These are phyloP conservation scores for Sinopyrophorus schimmeli DNA, from an alignment of 2,888 invertebrate genomes.

Conservation along the genomic window DNA sequence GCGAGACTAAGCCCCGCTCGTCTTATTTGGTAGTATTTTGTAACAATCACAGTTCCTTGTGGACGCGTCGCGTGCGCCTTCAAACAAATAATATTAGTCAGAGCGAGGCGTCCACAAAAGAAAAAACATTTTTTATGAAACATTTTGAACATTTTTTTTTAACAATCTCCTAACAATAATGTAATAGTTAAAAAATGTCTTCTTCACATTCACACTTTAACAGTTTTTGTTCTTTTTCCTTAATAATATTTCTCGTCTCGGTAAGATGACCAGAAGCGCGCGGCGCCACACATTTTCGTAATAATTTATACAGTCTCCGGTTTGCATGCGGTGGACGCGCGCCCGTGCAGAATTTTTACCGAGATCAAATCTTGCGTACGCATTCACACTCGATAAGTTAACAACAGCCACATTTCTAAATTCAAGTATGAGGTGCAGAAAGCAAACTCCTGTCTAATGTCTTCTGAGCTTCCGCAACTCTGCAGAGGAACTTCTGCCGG, in stretches of 20 bases:
- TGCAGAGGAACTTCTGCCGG: conserved; percentile 44
- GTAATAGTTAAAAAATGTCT: conserved; percentile 54
- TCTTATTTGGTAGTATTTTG: conserved; percentile 49
- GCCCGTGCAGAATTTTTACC: conserved; percentile 11
- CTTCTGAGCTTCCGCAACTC: conserved; percentile 37
- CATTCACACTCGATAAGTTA: conserved; percentile 45
- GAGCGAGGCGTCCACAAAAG: conserved; percentile 39
- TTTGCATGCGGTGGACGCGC: conserved; percentile 10
- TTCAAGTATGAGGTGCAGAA: conserved; percentile 36
- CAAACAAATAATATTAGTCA: conserved; percentile 39
- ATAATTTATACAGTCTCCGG: conserved; percentile 20
- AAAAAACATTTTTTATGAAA: conserved; percentile 38
- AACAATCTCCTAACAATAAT: conserved; percentile 58
- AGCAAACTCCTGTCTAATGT: conserved; percentile 26
- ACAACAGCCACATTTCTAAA: conserved; percentile 53
- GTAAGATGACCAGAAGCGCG: too few species aligned
- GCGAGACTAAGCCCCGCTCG: conserved; percentile 45
- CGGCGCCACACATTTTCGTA: conserved; percentile 15
- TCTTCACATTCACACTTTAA: conserved; percentile 46
- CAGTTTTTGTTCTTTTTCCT: conserved; percentile 29
- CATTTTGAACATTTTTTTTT: conserved; percentile 50
- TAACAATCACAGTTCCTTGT: conserved; percentile 47
- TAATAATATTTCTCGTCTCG: too few species aligned
- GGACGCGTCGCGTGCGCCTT: conserved; percentile 43
- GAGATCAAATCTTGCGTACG: conserved; percentile 20